These are phyloP conservation scores for Callyntrura sp. DNA, from an alignment of 2,888 invertebrate species.

Conservation along the genomic window DNA sequence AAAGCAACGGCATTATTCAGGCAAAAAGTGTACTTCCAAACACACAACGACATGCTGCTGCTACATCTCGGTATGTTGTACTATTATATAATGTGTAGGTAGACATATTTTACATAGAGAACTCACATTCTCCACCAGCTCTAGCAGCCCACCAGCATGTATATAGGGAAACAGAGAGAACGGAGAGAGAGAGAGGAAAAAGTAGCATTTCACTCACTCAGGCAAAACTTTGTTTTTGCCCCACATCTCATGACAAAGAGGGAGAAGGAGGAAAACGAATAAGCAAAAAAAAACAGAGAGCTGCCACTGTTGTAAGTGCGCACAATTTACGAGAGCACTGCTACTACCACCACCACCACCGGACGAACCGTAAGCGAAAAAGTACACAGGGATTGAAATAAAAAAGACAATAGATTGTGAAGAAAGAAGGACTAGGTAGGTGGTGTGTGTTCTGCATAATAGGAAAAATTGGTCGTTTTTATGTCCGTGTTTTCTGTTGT, in stretches of 20 bases:
- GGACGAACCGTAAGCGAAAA: conserved; percentile 47
- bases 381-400: conserved; percentile 23
- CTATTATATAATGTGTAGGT: neutral
- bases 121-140: neutral
- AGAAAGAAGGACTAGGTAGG: neutral
- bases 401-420: conserved; percentile 18
- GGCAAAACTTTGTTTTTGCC: conserved; percentile 70
- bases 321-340: neutral
- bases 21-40: conserved; percentile 4
- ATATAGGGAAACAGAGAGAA: conserved; percentile 47
- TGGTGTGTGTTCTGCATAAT: neutral
- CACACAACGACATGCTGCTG: neutral
- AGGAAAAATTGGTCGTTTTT: conserved; percentile 18
- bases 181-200: conserved; percentile 32
- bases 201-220: conserved; percentile 55
- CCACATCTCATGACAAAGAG: conserved; percentile 65
- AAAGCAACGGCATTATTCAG: conserved; percentile 2
- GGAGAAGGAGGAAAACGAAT: neutral
- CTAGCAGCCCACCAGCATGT: conserved; percentile 23
- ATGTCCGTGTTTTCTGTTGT: neutral
- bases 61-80: neutral
- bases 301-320: conserved; percentile 3
- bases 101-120: neutral
- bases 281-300: conserved; percentile 47
- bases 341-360: neutral